Conservation (phyloP, 2,888 invertebrate genomes). For the Spialia ferax region DNA sequence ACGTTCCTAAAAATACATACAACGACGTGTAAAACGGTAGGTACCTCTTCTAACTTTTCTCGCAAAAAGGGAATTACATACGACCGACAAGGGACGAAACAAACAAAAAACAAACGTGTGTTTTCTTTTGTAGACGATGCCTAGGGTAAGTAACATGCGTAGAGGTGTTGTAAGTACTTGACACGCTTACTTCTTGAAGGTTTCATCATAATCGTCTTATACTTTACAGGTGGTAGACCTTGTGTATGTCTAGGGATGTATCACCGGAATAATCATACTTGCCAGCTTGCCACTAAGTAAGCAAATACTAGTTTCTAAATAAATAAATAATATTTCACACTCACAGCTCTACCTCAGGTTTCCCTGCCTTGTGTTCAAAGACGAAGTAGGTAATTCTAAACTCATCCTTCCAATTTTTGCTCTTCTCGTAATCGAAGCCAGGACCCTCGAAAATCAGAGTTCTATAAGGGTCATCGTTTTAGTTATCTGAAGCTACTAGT, state of each 20-base stretch:
- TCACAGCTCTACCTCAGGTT: too few species aligned
- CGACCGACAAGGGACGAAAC: background rate
- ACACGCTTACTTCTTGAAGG: background rate
- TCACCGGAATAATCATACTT: background rate
- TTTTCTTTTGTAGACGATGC: background rate
- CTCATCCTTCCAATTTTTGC: too few species aligned
- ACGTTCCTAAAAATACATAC: slow-evolving; percentile 59
- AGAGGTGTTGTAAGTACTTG: slow-evolving; percentile 1
- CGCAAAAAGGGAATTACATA: background rate
- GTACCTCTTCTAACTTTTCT: slow-evolving; percentile 70
- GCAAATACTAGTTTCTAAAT: background rate
- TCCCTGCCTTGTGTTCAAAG: too few species aligned
- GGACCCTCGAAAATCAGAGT: too few species aligned
- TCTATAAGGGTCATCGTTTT: too few species aligned
- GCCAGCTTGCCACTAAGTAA: background rate
- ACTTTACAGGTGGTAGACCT: background rate
- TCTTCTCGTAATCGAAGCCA: too few species aligned
- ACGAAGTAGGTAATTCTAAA: too few species aligned
- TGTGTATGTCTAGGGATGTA: background rate
- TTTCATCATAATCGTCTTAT: background rate
- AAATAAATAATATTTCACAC: too few species aligned
- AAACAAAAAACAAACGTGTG: too few species aligned
- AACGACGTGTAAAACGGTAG: slow-evolving; percentile 65
- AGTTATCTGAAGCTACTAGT: too few species aligned
- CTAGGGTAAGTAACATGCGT: background rate